Conservation (phyloP, 2,888 invertebrate genomes). For the Brachyptera risi region DNA sequence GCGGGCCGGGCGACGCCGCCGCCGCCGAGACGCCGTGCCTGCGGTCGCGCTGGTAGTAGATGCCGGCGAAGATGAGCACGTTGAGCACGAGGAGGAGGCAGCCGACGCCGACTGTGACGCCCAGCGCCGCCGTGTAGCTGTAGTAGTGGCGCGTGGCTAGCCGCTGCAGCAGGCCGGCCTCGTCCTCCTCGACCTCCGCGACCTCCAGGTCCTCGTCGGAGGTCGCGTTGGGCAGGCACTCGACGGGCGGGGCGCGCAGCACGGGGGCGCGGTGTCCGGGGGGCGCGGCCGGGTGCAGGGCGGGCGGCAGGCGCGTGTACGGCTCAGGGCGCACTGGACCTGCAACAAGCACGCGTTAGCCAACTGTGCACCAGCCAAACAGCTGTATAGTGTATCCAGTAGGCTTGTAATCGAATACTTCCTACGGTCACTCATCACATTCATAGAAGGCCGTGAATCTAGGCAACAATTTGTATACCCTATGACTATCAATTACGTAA, state of each 20-base stretch:
- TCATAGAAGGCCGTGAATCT: no score
- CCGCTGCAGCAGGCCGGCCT: constrained; percentile 51
- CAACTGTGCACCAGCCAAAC: no score
- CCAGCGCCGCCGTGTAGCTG: constrained; percentile 67
- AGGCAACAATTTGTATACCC: no score
- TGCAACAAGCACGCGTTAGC: no score
- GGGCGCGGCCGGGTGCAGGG: constrained; percentile 39
- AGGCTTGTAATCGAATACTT: no score
- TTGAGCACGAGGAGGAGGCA: constrained; percentile 67
- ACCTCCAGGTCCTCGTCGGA: constrained; percentile 33
- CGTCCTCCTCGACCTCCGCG: constrained; percentile 47
- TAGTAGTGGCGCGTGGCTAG: constrained; percentile 52
- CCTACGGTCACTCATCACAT: no score
- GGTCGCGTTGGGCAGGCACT: constrained; percentile 34
- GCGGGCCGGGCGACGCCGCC: constrained; percentile 37
- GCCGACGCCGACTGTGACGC: constrained; percentile 71
- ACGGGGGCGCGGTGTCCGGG: constrained; percentile 29
- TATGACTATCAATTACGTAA: no score
- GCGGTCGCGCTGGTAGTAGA: constrained; percentile 61
- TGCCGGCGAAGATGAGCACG: constrained; percentile 72
- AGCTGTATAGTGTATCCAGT: no score
- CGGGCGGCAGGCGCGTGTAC: constrained; percentile 48
- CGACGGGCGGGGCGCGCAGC: constrained; percentile 28
- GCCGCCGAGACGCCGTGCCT: constrained; percentile 38
- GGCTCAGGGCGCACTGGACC: constrained; percentile 50